phyloP scores from a whole-genome alignment of 2,888 invertebrate genomes.

The Drosophila mettleri region DNA sequence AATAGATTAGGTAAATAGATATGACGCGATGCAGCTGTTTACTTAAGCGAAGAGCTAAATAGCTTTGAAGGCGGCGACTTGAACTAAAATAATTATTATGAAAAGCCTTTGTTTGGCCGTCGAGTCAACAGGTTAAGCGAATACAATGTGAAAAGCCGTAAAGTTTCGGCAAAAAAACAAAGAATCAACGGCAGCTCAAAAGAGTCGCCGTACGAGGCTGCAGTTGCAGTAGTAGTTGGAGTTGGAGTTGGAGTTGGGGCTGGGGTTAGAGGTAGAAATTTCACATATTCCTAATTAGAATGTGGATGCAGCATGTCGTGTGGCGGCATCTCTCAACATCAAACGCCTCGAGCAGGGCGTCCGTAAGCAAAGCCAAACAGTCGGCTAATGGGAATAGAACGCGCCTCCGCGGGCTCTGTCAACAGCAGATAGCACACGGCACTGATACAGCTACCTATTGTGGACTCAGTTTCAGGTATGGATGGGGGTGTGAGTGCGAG shows the following conservation, averaged over 20 bases:
- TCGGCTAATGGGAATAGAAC: conserved; percentile 55
- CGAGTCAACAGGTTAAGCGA: conserved; percentile 51
- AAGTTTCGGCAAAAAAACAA: conserved; percentile 44
- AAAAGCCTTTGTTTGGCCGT: conserved; percentile 26
- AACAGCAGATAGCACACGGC: conserved; percentile 63
- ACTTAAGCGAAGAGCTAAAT: conserved; percentile 5
- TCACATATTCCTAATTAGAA: conserved; percentile 62
- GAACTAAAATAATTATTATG: not conserved
- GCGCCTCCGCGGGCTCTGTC: conserved; percentile 56
- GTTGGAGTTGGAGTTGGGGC: not conserved
- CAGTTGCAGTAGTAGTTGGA: not conserved
- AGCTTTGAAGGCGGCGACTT: conserved; percentile 27
- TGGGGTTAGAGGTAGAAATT: not conserved
- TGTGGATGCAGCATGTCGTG: conserved; percentile 40
- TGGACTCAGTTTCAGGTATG: not conserved
- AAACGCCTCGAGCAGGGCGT: conserved; percentile 23
- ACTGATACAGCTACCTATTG: conserved; percentile 21
- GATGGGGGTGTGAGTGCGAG: not conserved
- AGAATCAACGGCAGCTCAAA: conserved; percentile 33
- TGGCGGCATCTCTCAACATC: conserved; percentile 49
- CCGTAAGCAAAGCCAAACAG: conserved; percentile 32
- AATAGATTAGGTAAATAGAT: conserved; percentile 9
- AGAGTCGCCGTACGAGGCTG: not conserved
- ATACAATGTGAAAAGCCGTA: conserved; percentile 42
- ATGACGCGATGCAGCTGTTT: conserved; percentile 8